A percentile compares a stretch with the other conserved stretches of the same genome.
These are phyloP conservation scores for Drosophila tristis DNA, from an alignment of 1,140 invertebrate genomes.

Conservation along the genomic window DNA sequence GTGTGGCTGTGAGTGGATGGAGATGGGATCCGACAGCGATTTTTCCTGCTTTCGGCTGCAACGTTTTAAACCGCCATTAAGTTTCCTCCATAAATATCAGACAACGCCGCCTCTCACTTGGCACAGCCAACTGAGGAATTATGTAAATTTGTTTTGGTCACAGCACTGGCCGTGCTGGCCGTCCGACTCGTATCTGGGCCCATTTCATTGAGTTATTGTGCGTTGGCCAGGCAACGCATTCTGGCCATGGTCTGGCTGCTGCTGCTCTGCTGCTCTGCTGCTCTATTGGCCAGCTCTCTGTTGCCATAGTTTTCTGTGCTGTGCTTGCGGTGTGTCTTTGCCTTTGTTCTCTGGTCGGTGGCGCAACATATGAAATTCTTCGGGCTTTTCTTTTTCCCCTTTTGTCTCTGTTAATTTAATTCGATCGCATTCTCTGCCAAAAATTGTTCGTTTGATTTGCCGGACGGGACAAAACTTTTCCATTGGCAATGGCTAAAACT, in stretches of 20 bases:
- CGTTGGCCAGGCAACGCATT: slow-evolving; percentile 35
- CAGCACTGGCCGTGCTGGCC: slow-evolving; percentile 54
- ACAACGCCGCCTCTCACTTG: slow-evolving; percentile 9
- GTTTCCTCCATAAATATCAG: slow-evolving; percentile 76
- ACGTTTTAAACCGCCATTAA: slow-evolving; percentile 81
- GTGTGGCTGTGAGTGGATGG: slow-evolving; percentile 19
- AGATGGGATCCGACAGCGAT: slow-evolving; percentile 42
- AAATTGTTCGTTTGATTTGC: slow-evolving; percentile 33
- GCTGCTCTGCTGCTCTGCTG: too few relatives aligned
- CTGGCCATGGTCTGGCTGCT: neutral
- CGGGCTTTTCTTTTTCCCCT: slow-evolving; percentile 5
- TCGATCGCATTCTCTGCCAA: slow-evolving; percentile 35
- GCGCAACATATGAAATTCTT: slow-evolving; percentile 35
- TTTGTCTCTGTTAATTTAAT: slow-evolving; percentile 43
- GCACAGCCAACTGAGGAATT: slow-evolving; percentile 56
- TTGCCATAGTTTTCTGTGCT: slow-evolving; percentile 32
- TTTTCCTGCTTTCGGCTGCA: slow-evolving; percentile 50
- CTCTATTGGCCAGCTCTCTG: neutral
- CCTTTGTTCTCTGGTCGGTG: slow-evolving; percentile 6
- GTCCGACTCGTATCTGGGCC: neutral
- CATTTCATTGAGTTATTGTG: slow-evolving; percentile 62
- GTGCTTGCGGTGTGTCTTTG: slow-evolving; percentile 20
- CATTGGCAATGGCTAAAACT: slow-evolving; percentile 33
- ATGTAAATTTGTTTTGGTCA: slow-evolving; percentile 75
- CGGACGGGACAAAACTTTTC: slow-evolving; percentile 32